Conservation (phyloP, 1,140 invertebrate genomes). For the Hyphantria cunea region DNA sequence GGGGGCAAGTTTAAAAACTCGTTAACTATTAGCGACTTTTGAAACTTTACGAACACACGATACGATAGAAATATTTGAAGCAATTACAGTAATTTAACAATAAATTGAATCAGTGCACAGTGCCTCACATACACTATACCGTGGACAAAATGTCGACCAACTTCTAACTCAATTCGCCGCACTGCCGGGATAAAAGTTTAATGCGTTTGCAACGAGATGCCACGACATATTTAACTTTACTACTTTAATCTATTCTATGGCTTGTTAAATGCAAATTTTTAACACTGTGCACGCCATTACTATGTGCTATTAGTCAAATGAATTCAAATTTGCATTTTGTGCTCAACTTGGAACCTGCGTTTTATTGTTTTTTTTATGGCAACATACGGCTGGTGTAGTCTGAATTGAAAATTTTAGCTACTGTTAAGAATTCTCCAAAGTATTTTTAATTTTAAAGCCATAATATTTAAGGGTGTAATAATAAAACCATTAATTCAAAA, state of each 20-base stretch:
- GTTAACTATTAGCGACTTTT: slow-evolving; percentile 8
- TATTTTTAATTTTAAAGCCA: no score
- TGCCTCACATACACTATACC: slow-evolving; percentile 7
- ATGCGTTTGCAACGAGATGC: slow-evolving; percentile 28
- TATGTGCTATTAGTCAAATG: slow-evolving; percentile 29
- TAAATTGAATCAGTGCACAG: slow-evolving; percentile 33
- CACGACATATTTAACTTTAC: slow-evolving; percentile 26
- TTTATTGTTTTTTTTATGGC: slow-evolving; percentile 15
- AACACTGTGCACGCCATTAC: slow-evolving; percentile 22
- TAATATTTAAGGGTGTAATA: no score
- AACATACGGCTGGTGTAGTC: slow-evolving; percentile 1
- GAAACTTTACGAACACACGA: slow-evolving; percentile 13
- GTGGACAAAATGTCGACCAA: slow-evolving; percentile 25
- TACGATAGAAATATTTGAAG: slow-evolving; percentile 29
- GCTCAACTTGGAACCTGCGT: slow-evolving; percentile 10
- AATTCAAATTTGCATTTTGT: slow-evolving; percentile 24
- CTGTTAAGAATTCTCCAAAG: no score
- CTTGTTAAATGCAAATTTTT: slow-evolving; percentile 29
- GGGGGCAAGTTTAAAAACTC: slow-evolving; percentile 9
- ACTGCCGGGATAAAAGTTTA: slow-evolving; percentile 40
- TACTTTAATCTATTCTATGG: slow-evolving; percentile 30
- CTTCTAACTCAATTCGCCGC: slow-evolving; percentile 39
- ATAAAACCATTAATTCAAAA: no score
- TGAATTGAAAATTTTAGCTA: neutral
- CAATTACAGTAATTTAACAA: slow-evolving; percentile 33